Evolutionary conservation across 2,888 invertebrate species (phyloP).

Genomic region (Pseudococcus jackbeardsleyi): DNA sequence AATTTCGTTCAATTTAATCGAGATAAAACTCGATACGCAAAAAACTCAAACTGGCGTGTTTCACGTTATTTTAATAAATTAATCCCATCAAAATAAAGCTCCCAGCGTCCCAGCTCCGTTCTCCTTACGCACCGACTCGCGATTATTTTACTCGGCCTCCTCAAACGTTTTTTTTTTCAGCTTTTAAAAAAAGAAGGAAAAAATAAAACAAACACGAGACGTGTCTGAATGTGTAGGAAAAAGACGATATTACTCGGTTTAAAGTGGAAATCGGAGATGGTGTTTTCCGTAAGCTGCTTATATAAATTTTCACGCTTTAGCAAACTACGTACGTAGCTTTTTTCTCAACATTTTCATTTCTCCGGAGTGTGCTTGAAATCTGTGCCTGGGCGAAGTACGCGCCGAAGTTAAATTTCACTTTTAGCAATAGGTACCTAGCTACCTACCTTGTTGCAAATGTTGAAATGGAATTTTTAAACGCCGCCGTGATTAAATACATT

Average conservation of each 20-base stretch:
- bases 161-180: no score
- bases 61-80: no score
- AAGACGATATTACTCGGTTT: constrained; percentile 22
- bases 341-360: constrained; percentile 2
- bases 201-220: constrained; percentile 3
- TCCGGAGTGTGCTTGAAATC: constrained; percentile 10
- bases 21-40: no score
- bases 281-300: constrained; percentile 10
- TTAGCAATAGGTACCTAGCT: neutral
- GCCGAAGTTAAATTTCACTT: neutral
- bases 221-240: neutral
- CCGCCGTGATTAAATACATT: neutral
- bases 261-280: constrained; percentile 35
- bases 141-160: no score
- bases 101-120: no score
- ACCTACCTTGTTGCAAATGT: neutral
- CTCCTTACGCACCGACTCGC: no score
- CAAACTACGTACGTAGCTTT: neutral
- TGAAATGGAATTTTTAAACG: constrained; percentile 14
- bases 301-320: constrained; percentile 31
- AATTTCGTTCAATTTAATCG: no score
- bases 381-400: neutral
- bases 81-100: no score
- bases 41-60: no score
- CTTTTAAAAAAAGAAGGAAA: neutral